Evolutionary conservation across 2,797 vertebrate genomes (phyloP).

Genomic region (Urosaurus nigricauda): DNA sequence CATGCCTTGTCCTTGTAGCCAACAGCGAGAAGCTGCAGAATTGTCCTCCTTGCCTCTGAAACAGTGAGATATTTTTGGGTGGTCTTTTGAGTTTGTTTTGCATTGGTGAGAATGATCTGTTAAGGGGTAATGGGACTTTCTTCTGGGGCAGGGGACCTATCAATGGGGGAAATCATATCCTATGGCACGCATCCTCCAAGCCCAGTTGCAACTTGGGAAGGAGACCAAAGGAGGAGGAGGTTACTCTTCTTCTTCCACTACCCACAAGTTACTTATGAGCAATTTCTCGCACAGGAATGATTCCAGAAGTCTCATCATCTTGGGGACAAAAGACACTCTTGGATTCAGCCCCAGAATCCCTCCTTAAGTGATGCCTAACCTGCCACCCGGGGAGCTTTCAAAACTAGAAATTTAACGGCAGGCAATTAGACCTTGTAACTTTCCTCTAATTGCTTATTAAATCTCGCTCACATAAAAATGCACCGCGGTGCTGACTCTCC

Average conservation of each 20-base stretch:
- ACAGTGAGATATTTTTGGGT: too few relatives aligned
- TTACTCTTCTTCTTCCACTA: too few relatives aligned
- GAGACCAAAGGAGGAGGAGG: not conserved
- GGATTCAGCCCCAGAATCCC: not conserved
- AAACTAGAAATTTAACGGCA: slow-evolving; percentile 20
- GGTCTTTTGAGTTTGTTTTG: too few relatives aligned
- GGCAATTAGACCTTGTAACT: slow-evolving; percentile 29
- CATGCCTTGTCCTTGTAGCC: too few relatives aligned
- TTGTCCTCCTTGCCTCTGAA: too few relatives aligned
- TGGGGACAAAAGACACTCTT: not conserved
- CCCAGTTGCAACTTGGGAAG: too few relatives aligned
- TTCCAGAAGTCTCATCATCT: not conserved
- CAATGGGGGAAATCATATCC: not conserved
- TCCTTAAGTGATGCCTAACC: not conserved
- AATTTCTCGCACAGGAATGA: not conserved
- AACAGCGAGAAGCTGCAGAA: too few relatives aligned
- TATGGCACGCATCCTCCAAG: too few relatives aligned
- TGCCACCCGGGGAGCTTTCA: not conserved
- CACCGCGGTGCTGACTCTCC: not conserved
- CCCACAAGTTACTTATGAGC: not conserved
- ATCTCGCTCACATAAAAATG: slow-evolving; percentile 25
- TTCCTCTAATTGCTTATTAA: slow-evolving; percentile 28
- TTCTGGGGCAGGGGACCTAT: not conserved
- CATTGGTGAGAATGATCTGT: too few relatives aligned
- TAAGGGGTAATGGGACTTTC: too few relatives aligned